Conservation (phyloP, 23 tunicate species). For the Ciona savignyi region DNA sequence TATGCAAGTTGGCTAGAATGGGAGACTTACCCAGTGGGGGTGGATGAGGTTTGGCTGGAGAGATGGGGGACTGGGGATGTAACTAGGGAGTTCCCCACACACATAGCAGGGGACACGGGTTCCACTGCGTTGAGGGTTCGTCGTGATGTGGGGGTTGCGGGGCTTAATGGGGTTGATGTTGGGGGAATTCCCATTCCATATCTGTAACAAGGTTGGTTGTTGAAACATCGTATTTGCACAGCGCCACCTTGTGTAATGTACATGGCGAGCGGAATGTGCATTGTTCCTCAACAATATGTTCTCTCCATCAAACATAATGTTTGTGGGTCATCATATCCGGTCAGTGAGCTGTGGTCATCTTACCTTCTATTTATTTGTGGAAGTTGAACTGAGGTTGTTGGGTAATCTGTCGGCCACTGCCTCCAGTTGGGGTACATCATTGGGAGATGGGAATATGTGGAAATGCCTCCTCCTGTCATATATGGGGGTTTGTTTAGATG, state of each 20-base stretch:
- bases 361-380: not conserved
- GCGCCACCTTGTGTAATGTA: no score
- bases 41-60: slow-evolving; percentile 15
- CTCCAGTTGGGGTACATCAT: not conserved
- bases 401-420: not conserved
- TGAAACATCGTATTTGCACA: no score
- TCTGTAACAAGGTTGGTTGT: no score
- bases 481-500: no score
- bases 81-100: not conserved
- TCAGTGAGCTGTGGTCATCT: no score
- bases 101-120: slow-evolving; percentile 26
- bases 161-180: slow-evolving; percentile 26
- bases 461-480: not conserved
- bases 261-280: no score
- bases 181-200: slow-evolving; percentile 4
- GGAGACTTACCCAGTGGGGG: slow-evolving; percentile 52
- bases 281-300: no score
- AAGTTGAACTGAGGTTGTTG: not conserved
- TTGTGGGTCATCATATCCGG: no score
- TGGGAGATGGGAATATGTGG: not conserved
- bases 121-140: slow-evolving; percentile 4
- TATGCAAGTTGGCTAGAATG: no score
- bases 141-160: slow-evolving; percentile 22
- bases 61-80: not conserved
- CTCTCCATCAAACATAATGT: no score